Base-by-base conservation (phyloP, 2,888 invertebrate genomes). In the Drosophila austrosaltans region DNA sequence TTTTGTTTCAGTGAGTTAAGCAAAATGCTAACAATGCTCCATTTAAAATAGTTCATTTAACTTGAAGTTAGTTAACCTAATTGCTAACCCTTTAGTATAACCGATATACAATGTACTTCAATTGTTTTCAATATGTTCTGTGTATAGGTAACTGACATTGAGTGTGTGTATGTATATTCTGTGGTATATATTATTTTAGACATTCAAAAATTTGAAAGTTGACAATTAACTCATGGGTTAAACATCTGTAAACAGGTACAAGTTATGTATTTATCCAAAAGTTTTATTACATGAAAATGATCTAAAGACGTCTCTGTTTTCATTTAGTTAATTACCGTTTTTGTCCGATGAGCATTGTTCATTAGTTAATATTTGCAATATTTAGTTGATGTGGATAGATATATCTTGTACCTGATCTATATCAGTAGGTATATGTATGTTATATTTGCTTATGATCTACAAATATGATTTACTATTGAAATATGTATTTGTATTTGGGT, bases 111-210 rank as follows among this genome's bases (percentile, higher is more conserved):
- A 3, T 25, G 3, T 25, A 48, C 44, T 48, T 12, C 3, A 48
- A 48, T 48, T 48, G 22, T 28, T 6, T 5, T 30, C 1, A 8
- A 8, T 36, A 36, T 36, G 8, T 8, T 36, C 8, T 36, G 6
- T 54, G 25, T 54, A 16, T 16, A 36, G 36, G 36, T 54, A 30
- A 16, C 54, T 54, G 54, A 54, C 54, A 54, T 54, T 30, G 22
- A 48, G 12, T 48, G 10, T 48, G 16, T 16, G 16, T 16, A 12
- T 48, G 16, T 16, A 12, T 48, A 48, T 22, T 48, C 22, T 48
- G 12, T 48, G 22, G 25, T 25, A 20, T 36, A 48, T 48, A 20
- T 48, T 48, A 48, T 48, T 48, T 48, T 48, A 48, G 48, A 48
- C 48, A 48, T 48, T 48, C 22, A 48, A 48, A 48, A 25, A 25